Percentiles rank a stretch among this genome's conserved stretches.
Evolutionary conservation across 2,797 vertebrate species (phyloP).

Genomic region (Rhinella marina): DNA sequence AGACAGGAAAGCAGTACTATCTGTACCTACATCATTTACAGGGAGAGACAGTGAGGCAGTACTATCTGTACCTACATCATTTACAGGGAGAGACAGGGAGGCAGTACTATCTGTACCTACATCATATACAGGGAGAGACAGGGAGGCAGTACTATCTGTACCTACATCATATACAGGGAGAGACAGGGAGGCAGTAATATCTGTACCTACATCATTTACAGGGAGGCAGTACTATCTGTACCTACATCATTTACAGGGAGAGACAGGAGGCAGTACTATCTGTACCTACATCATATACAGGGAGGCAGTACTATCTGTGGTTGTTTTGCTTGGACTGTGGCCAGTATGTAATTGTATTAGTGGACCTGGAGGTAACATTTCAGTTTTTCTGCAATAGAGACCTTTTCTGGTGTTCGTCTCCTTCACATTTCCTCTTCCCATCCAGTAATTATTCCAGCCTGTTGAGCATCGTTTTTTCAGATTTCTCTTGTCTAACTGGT

Average conservation of each 20-base stretch:
- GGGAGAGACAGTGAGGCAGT: no score
- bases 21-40: no score
- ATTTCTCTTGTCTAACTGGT: slow-evolving; percentile 45
- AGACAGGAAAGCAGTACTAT: no score
- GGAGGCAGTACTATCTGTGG: neutral
- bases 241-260: neutral
- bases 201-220: no score
- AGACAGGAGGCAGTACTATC: neutral
- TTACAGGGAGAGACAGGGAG: no score
- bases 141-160: no score
- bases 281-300: neutral
- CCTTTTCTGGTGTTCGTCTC: neutral
- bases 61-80: no score
- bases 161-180: no score
- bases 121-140: no score
- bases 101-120: no score
- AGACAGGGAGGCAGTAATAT: no score
- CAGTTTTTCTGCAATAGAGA: neutral
- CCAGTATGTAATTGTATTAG: slow-evolving; percentile 29
- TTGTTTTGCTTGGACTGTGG: neutral
- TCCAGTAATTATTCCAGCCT: slow-evolving; percentile 19
- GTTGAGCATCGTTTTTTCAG: slow-evolving; percentile 6
- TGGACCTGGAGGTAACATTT: neutral
- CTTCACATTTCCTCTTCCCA: neutral
- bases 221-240: no score